phyloP scores from a whole-genome alignment of 2,888 invertebrate genomes.

The Dynastes maya region DNA sequence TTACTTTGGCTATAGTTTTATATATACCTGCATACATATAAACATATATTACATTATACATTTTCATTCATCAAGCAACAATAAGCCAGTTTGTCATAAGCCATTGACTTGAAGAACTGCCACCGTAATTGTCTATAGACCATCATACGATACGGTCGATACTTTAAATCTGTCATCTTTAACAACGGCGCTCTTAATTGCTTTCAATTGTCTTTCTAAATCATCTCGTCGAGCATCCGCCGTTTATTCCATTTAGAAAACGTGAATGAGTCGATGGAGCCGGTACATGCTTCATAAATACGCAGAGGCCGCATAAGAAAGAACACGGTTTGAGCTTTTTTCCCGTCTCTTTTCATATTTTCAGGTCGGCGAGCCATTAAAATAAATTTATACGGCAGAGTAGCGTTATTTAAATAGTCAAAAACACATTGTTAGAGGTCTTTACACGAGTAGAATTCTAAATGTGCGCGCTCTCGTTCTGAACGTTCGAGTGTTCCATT shows the following conservation, averaged over 20 bases:
- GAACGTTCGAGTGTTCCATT: constrained; percentile 46
- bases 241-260: constrained; percentile 22
- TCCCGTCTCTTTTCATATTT: constrained; percentile 44
- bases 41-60: background rate
- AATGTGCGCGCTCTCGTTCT: constrained; percentile 30
- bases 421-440: constrained; percentile 51
- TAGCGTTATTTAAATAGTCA: constrained; percentile 50
- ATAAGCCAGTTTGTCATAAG: constrained; percentile 38
- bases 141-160: constrained; percentile 34
- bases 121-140: constrained; percentile 35
- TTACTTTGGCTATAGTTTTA: no score
- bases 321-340: background rate
- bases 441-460: constrained; percentile 49
- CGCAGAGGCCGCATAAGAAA: background rate
- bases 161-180: constrained; percentile 44
- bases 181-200: constrained; percentile 48
- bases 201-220: constrained; percentile 49
- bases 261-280: constrained; percentile 35
- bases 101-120: constrained; percentile 32
- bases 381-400: constrained; percentile 51
- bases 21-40: background rate
- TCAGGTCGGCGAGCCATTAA: constrained; percentile 45
- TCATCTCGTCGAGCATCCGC: constrained; percentile 41
- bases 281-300: background rate
- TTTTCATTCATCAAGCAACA: constrained; percentile 29